A percentile compares a stretch with the other conserved stretches of the same genome.
Evolutionary conservation across 2,797 vertebrate species (phyloP).

Genomic region (Sebastes steindachneri): DNA sequence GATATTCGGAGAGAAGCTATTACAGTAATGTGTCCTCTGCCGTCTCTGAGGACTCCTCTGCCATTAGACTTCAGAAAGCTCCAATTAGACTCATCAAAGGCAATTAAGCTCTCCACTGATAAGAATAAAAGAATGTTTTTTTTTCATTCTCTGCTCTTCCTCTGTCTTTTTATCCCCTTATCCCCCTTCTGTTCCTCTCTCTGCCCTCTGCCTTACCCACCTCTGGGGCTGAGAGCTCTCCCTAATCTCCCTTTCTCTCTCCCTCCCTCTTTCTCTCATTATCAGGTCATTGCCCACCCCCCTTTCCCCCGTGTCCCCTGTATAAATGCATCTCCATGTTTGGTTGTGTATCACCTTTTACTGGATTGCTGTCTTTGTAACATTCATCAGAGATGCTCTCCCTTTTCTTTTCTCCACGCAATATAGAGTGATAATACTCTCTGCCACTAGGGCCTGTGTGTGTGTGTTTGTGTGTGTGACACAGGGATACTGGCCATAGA

Average conservation of each 20-base stretch:
- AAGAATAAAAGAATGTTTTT: conserved; percentile 81
- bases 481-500: conserved; percentile 73
- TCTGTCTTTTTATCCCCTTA: conserved; percentile 75
- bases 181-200: conserved; percentile 71
- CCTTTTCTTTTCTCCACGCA: conserved; percentile 73
- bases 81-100: conserved; percentile 83
- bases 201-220: conserved; percentile 75
- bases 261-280: conserved; percentile 54
- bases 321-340: conserved; percentile 79
- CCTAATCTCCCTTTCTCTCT: conserved; percentile 51
- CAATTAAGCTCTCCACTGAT: conserved; percentile 84
- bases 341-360: conserved; percentile 80
- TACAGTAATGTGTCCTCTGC: conserved; percentile 76
- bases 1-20: conserved; percentile 71
- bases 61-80: conserved; percentile 85
- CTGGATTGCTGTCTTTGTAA: conserved; percentile 75
- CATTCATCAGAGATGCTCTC: conserved; percentile 75
- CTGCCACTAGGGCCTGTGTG: conserved; percentile 54
- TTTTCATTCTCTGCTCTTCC: conserved; percentile 68
- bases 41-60: conserved; percentile 76
- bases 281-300: conserved; percentile 61
- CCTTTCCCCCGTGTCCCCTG: background rate
- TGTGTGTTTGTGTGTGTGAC: conserved; percentile 47
- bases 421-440: conserved; percentile 79
- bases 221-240: conserved; percentile 66